Base-by-base conservation (phyloP, 2,888 invertebrate species). In the Muscina levida region DNA sequence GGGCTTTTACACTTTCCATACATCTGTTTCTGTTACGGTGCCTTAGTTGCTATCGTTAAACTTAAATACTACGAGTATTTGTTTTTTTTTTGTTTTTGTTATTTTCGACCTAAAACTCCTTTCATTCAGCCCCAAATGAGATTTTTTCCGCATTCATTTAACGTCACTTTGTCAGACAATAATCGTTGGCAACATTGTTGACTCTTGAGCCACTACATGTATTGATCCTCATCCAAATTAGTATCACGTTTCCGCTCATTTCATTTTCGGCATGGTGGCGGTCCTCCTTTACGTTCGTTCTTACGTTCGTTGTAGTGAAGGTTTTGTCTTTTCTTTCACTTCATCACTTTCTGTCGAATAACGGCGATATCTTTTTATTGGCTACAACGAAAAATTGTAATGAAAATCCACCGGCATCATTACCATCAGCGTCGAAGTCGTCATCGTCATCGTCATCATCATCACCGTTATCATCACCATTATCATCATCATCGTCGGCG, bases 241-340 rank as follows among this genome's bases (percentile, higher is more conserved):
- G 44, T 74, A 77, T 77, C 80, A 81, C 77, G 77, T 81, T 81
- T 77, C 73, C 80, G 77, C 67, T 81, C 71, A 74, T 80, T 77
- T 73, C 70, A 70, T 68, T 62, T 77, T 72, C 67, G 8, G 31
- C 31, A 31, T 31, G 31, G 3, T 8, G 8, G 31, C 3, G 31
- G 31, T 31, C 8, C 8, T 8, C 4, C 31, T 8, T 5, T 31
- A 5, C 31, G 3, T 31, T 31, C 31, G 3, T 31, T 31, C 31
- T 31, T 8, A 3, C 8, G 3, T 31, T 31, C 31, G 31, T 31
- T 8, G 8, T 8, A 31, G 3, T 31, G 31, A n/a, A n/a, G n/a
- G n/a, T n/a, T n/a, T n/a, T n/a, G n/a, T n/a, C n/a, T n/a, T n/a
- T n/a, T n/a, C n/a, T n/a, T n/a, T n/a, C n/a, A n/a, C n/a, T n/a